Conservation (phyloP, 2,888 invertebrate genomes). For the Pseudococcus longispinus region DNA sequence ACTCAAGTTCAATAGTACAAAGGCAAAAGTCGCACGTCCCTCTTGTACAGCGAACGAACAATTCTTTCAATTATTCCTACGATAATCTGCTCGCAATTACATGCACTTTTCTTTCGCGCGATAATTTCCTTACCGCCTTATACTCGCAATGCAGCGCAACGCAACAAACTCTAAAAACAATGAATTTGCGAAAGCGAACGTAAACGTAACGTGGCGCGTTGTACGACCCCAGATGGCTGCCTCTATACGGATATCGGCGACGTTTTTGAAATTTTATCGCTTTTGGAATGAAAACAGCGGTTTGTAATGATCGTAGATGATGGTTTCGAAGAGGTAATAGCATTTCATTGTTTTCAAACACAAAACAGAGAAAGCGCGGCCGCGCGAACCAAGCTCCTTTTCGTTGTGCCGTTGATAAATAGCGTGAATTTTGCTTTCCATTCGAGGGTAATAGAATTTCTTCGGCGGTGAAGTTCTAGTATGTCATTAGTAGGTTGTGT, state of each 20-base stretch:
- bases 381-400: not conserved
- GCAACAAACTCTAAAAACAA: not conserved
- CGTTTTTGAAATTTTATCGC: constrained; percentile 11
- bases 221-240: not conserved
- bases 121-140: not conserved
- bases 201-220: not conserved
- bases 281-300: constrained; percentile 17
- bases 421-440: constrained; percentile 2
- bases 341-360: constrained; percentile 22
- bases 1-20: too few species aligned
- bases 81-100: not conserved
- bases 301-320: constrained; percentile 17
- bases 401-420: constrained; percentile 10
- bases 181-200: not conserved
- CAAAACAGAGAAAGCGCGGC: not conserved
- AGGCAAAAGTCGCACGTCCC: not conserved
- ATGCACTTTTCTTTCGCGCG: not conserved
- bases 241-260: constrained; percentile 1
- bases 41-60: not conserved
- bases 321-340: constrained; percentile 22
- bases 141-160: not conserved
- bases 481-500: not conserved
- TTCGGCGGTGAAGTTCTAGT: not conserved
- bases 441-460: constrained; percentile 2
- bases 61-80: not conserved